Evolutionary conservation across 2,113 vertebrate species (phyloP).

Genomic region (Catharus fuscescens): DNA sequence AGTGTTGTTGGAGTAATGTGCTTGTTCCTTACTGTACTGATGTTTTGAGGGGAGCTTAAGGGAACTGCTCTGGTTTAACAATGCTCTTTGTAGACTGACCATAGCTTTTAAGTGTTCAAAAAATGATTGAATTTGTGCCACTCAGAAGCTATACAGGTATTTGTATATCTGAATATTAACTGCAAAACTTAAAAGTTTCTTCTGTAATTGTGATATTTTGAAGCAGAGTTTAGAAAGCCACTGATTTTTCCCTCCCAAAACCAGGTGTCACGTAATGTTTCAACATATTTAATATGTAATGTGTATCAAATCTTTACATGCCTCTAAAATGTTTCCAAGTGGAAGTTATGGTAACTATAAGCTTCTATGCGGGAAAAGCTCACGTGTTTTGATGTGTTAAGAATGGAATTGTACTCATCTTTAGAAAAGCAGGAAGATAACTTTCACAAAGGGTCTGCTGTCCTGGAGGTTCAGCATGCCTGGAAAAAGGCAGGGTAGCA

Average conservation of each 20-base stretch:
- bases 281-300: not conserved
- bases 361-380: not conserved
- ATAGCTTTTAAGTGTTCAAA: not conserved
- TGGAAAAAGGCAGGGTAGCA: not conserved
- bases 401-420: not conserved
- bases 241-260: not conserved
- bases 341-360: not conserved
- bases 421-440: not conserved
- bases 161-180: not conserved
- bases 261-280: not conserved
- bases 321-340: not conserved
- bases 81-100: not conserved
- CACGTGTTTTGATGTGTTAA: not conserved
- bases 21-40: not conserved
- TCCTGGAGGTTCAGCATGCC: not conserved
- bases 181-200: not conserved
- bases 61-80: not conserved
- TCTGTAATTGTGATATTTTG: not conserved
- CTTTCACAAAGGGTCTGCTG: not conserved
- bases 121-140: not conserved
- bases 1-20: not conserved
- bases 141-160: not conserved
- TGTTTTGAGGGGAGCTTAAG: not conserved
- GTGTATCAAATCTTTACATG: accelerated
- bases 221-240: not conserved